Evolutionary conservation across 2,888 invertebrate genomes (phyloP).

Genomic region (Patella pellucida): DNA sequence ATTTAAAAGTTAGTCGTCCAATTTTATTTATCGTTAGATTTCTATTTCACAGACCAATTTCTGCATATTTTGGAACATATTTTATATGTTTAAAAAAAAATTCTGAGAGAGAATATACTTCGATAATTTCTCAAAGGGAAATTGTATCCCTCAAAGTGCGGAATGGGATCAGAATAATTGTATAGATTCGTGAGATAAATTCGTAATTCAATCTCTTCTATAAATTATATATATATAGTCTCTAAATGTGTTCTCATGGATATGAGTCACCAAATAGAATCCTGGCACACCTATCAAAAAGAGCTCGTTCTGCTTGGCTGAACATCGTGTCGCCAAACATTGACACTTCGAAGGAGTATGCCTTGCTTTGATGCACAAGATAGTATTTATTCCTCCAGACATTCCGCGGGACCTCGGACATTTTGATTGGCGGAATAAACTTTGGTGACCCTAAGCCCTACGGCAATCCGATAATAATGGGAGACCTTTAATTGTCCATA

Average conservation of each 20-base stretch:
- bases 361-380: constrained; percentile 11
- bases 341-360: neutral
- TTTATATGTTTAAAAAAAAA: too few relatives aligned
- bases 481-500: constrained; percentile 6
- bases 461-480: constrained; percentile 11
- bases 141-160: too few relatives aligned
- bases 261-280: constrained; percentile 2
- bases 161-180: too few relatives aligned
- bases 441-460: constrained; percentile 10
- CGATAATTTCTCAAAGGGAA: too few relatives aligned
- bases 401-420: constrained; percentile 7
- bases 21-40: too few relatives aligned
- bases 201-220: too few relatives aligned
- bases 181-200: too few relatives aligned
- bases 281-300: constrained; percentile 11
- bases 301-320: neutral
- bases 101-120: too few relatives aligned
- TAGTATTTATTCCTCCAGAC: constrained; percentile 10
- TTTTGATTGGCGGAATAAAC: constrained; percentile 11
- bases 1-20: too few relatives aligned
- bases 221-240: too few relatives aligned
- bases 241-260: neutral
- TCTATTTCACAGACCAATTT: too few relatives aligned
- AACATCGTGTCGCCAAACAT: constrained; percentile 9
- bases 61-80: too few relatives aligned